Percentiles rank a stretch among this genome's conserved stretches.
Conservation (phyloP, 2,113 vertebrate genomes). For the Eurypyga helias region DNA sequence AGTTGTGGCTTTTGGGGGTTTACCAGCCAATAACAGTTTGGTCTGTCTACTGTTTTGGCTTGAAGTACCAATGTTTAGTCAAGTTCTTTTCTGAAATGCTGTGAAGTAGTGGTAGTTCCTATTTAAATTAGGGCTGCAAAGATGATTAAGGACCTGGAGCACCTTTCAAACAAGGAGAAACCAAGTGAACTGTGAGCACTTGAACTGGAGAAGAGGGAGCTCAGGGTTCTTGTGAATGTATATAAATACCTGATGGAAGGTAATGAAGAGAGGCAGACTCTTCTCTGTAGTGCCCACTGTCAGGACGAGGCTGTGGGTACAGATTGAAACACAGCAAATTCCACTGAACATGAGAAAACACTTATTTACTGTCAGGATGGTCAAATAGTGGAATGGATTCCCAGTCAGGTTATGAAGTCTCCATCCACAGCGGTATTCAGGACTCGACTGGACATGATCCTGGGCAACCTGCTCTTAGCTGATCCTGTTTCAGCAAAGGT, state of each 20-base stretch:
- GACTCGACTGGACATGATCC: too few species aligned
- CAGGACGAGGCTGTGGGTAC: neutral
- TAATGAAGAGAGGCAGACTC: neutral
- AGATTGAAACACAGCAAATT: neutral
- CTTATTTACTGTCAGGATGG: too few species aligned
- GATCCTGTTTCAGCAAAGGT: too few species aligned
- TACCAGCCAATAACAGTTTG: neutral
- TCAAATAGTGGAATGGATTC: too few species aligned
- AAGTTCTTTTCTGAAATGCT: neutral
- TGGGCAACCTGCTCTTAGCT: too few species aligned
- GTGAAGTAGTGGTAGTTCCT: neutral
- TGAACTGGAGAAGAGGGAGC: neutral
- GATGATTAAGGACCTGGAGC: neutral
- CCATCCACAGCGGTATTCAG: too few species aligned
- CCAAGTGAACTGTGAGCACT: neutral
- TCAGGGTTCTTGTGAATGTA: neutral
- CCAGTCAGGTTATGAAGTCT: too few species aligned
- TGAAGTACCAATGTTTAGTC: neutral
- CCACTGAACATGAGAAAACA: too few species aligned
- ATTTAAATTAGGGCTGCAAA: neutral
- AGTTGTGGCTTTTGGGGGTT: neutral
- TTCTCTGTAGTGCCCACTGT: neutral
- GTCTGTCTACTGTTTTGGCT: conserved; percentile 11
- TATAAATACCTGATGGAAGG: neutral
- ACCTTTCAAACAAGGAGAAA: neutral